A percentile compares a stretch with the other conserved stretches of the same genome.
phyloP scores from a whole-genome alignment of 2,888 invertebrate genomes.

The Acanthosepion pharaonis region DNA sequence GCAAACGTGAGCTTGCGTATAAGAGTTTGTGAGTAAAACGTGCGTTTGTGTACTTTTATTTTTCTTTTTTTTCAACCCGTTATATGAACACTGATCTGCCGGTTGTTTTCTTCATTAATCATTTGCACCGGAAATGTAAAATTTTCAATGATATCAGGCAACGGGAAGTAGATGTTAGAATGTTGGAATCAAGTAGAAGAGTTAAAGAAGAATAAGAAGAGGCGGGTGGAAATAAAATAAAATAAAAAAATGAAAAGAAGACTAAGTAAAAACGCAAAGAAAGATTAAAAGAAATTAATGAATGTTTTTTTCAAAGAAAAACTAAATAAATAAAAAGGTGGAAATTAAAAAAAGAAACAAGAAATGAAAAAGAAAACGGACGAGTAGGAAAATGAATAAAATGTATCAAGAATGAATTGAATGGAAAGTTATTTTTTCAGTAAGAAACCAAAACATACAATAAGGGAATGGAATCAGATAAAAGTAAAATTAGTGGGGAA shows the following conservation, averaged over 20 bases:
- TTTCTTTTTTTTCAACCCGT: not conserved
- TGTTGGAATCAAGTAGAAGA: not conserved
- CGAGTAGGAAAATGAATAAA: no score
- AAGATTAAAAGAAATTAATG: not conserved
- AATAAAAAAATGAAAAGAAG: not conserved
- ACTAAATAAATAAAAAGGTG: not conserved
- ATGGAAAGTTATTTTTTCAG: no score
- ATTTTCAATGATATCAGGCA: not conserved
- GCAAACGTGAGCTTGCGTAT: not conserved
- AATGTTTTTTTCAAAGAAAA: not conserved
- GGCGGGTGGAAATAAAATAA: not conserved
- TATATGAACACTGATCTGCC: not conserved
- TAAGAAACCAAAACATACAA: no score
- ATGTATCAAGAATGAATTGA: no score
- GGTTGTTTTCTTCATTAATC: slow-evolving; percentile 33
- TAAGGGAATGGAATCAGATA: no score
- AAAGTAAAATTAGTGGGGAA: no score
- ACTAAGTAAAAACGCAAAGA: not conserved
- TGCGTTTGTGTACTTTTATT: not conserved
- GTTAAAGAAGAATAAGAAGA: not conserved
- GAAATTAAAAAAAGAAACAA: not conserved
- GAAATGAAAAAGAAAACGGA: no score
- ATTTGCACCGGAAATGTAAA: slow-evolving; percentile 12
- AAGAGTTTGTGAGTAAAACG: not conserved
- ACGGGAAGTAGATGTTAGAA: slow-evolving; percentile 13